These are phyloP conservation scores for Sphenopsis melanotis DNA, from an alignment of 2,797 vertebrate genomes.

Conservation along the genomic window DNA sequence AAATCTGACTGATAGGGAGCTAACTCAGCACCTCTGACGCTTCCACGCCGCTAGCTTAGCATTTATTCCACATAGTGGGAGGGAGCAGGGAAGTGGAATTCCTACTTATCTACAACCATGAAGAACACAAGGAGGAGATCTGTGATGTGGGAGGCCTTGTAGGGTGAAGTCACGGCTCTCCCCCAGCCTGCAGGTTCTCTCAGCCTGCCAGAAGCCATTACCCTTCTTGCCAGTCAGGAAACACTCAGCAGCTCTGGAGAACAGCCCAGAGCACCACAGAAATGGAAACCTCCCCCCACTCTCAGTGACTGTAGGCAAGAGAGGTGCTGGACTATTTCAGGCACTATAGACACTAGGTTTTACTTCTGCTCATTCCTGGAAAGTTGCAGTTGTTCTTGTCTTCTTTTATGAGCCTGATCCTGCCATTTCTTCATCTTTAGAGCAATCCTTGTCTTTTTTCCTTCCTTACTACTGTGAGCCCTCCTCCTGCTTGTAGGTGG, in stretches of 20 bases:
- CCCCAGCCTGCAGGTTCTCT: neutral
- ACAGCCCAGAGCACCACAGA: neutral
- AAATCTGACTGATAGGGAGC: neutral
- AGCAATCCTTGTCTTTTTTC: neutral
- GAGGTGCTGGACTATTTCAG: neutral
- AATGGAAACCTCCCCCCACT: neutral
- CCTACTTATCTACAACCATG: neutral
- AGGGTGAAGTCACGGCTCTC: neutral
- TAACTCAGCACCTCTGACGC: rapidly evolving
- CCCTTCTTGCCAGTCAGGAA: neutral
- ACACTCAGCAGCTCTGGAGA: neutral
- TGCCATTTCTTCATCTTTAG: neutral
- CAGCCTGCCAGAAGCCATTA: neutral
- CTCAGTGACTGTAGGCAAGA: rapidly evolving
- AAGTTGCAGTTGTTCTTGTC: neutral
- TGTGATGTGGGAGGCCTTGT: neutral
- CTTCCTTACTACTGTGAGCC: neutral
- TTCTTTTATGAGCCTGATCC: neutral
- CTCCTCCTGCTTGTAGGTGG: neutral
- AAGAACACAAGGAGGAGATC: neutral
- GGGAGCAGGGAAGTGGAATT: neutral
- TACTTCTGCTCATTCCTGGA: neutral
- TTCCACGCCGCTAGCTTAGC: neutral
- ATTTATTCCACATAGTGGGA: rapidly evolving
- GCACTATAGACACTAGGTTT: rapidly evolving